A percentile compares a stretch with the other conserved stretches of the same genome.
Conservation (phyloP, 1,140 invertebrate species). For the Metaphire vulgaris region DNA sequence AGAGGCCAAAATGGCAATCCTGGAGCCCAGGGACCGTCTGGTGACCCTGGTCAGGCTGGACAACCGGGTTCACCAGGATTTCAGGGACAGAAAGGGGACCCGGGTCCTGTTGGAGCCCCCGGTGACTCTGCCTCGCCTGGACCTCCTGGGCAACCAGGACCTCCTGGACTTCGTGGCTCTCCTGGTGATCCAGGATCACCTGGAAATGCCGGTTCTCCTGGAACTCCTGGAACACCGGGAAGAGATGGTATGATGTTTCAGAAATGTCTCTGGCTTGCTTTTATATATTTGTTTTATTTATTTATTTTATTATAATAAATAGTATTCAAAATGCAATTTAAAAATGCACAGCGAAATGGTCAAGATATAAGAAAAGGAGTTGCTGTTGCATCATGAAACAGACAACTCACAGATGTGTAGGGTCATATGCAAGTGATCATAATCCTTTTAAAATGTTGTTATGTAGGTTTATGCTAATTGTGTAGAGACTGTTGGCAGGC, state of each 20-base stretch:
- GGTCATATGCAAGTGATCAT: too few relatives aligned
- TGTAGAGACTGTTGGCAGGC: too few relatives aligned
- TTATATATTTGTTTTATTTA: too few relatives aligned
- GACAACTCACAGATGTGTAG: too few relatives aligned
- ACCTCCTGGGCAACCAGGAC: background rate
- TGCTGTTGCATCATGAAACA: too few relatives aligned
- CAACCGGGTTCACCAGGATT: constrained; percentile 43
- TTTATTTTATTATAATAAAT: too few relatives aligned
- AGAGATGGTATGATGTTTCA: constrained; percentile 12
- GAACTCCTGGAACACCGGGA: constrained; percentile 13
- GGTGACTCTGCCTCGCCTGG: constrained; percentile 5
- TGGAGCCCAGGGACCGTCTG: constrained; percentile 32
- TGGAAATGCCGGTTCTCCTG: constrained; percentile 5
- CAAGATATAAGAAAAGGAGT: too few relatives aligned
- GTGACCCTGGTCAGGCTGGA: constrained; percentile 33
- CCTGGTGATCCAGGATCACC: constrained; percentile 13
- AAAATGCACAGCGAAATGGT: too few relatives aligned
- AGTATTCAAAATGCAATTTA: too few relatives aligned
- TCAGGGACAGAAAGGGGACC: constrained; percentile 43
- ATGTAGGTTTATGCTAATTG: too few relatives aligned
- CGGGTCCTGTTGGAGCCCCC: constrained; percentile 27
- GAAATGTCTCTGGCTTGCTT: too few relatives aligned
- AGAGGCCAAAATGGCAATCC: constrained; percentile 10
- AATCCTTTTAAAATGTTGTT: too few relatives aligned
- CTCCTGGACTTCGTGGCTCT: constrained; percentile 6